Evolutionary conservation across 2,888 invertebrate genomes (phyloP).

Genomic region (Galeopsomyia nigrocyanea): DNA sequence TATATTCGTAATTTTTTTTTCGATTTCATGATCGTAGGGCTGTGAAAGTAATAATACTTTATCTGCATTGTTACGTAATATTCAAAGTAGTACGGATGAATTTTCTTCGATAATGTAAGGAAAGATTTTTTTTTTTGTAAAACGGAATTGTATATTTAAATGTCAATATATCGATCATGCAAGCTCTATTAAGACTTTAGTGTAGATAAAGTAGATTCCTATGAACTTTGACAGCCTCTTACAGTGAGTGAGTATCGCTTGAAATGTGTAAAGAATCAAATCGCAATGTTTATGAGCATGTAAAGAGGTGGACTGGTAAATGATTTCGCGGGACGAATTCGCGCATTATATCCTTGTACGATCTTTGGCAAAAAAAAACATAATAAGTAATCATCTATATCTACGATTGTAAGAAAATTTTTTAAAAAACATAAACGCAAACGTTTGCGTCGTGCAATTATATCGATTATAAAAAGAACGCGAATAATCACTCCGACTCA

Average conservation of each 20-base stretch:
- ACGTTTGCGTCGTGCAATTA: conserved; percentile 39
- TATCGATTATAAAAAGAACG: conserved; percentile 8
- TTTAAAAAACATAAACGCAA: conserved; percentile 1
- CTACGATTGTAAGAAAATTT: conserved; percentile 5
- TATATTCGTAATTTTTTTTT: conserved; percentile 16
- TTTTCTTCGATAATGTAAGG: no score
- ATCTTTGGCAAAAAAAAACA: conserved; percentile 13
- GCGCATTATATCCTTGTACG: conserved; percentile 7
- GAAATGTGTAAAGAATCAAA: conserved; percentile 32
- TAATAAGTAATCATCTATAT: not conserved
- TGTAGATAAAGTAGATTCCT: conserved; percentile 24
- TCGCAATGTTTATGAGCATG: conserved; percentile 24
- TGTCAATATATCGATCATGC: no score
- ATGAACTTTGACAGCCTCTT: conserved; percentile 17
- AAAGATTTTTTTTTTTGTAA: no score
- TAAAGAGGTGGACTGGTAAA: conserved; percentile 37
- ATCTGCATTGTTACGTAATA: not conserved
- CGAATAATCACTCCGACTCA: conserved; percentile 32
- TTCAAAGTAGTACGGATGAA: not conserved
- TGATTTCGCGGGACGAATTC: conserved; percentile 43
- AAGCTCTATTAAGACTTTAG: no score
- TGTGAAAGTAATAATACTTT: conserved; percentile 9
- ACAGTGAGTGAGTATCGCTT: conserved; percentile 35
- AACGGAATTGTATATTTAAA: no score
- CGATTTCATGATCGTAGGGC: conserved; percentile 9